Evolutionary conservation across 2,888 invertebrate species (phyloP).

Genomic region (Chelonus formosanus): DNA sequence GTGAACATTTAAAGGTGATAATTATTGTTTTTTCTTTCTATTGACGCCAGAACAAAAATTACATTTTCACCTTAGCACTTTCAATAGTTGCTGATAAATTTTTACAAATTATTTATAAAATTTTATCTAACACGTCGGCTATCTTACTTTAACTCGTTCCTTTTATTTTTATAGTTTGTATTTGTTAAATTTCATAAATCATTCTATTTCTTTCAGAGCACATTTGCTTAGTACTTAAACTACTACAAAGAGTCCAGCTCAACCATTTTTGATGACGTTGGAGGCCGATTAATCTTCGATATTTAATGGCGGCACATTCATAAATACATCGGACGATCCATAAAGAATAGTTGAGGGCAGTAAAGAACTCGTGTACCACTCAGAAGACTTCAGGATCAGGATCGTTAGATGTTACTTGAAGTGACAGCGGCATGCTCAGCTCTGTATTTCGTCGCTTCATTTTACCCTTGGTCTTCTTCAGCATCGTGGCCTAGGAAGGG

Average conservation of each 20-base stretch:
- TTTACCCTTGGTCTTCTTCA: constrained; percentile 97
- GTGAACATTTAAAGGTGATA: constrained; percentile 53
- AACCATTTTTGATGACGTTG: constrained; percentile 12
- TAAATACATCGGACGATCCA: constrained; percentile 13
- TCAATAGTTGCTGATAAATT: constrained; percentile 15
- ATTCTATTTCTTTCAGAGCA: too few species aligned
- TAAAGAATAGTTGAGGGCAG: constrained; percentile 9
- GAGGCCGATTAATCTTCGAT: constrained; percentile 36
- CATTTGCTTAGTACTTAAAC: background rate
- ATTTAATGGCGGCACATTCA: background rate
- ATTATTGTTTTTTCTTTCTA: constrained; percentile 44
- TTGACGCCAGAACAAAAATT: constrained; percentile 46
- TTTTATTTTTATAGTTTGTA: constrained; percentile 4
- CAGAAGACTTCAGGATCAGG: constrained; percentile 65
- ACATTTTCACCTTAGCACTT: constrained; percentile 24
- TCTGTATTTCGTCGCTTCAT: constrained; percentile 96
- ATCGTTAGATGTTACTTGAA: constrained; percentile 65
- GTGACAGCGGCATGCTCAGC: constrained; percentile 75
- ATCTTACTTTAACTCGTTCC: background rate
- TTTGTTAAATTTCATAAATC: background rate
- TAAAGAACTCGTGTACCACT: constrained; percentile 28
- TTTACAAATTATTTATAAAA: constrained; percentile 14
- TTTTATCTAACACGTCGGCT: constrained; percentile 26
- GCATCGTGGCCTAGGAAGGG: constrained; percentile 95
- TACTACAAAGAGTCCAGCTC: background rate